Evolutionary conservation across 2,888 invertebrate genomes (phyloP).

Genomic region (Ypsolopha scabrella): DNA sequence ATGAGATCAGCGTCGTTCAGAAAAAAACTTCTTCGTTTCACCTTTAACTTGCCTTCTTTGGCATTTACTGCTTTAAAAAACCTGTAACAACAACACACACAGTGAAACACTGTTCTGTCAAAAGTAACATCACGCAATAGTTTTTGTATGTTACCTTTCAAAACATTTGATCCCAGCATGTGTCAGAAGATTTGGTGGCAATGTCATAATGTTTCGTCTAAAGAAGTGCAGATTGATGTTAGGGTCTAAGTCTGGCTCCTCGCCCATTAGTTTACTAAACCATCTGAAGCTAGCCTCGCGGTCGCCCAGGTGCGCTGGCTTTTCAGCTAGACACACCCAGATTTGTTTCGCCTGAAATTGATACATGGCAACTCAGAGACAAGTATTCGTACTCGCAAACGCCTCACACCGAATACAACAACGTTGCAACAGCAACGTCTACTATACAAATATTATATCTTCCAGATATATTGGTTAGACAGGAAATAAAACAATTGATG

Average conservation of each 20-base stretch:
- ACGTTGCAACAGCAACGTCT: too few species aligned
- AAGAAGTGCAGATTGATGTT: conserved; percentile 97
- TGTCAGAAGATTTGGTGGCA: conserved; percentile 91
- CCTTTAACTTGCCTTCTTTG: conserved; percentile 92
- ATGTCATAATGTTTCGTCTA: conserved; percentile 91
- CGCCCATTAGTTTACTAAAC: conserved; percentile 97
- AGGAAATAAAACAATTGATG: too few species aligned
- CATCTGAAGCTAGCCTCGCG: conserved; percentile 98
- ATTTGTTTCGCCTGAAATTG: conserved; percentile 88
- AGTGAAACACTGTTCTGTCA: not conserved
- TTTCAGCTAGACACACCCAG: conserved; percentile 96
- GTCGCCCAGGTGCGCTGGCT: conserved; percentile 91
- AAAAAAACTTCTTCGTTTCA: conserved; percentile 85
- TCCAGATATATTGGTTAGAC: too few species aligned
- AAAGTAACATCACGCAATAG: not conserved
- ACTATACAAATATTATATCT: too few species aligned
- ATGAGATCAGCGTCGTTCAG: conserved; percentile 96
- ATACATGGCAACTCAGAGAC: too few species aligned
- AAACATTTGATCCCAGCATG: conserved; percentile 96
- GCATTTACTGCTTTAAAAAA: conserved; percentile 96
- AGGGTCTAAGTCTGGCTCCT: conserved; percentile 96
- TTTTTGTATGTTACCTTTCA: conserved; percentile 63
- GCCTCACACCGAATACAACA: too few species aligned
- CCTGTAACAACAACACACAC: conserved; percentile 39
- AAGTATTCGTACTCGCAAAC: too few species aligned